Percentiles rank a stretch among this genome's conserved stretches.
phyloP scores from a whole-genome alignment of 2,888 invertebrate genomes.

The Latrodectus hesperus region DNA sequence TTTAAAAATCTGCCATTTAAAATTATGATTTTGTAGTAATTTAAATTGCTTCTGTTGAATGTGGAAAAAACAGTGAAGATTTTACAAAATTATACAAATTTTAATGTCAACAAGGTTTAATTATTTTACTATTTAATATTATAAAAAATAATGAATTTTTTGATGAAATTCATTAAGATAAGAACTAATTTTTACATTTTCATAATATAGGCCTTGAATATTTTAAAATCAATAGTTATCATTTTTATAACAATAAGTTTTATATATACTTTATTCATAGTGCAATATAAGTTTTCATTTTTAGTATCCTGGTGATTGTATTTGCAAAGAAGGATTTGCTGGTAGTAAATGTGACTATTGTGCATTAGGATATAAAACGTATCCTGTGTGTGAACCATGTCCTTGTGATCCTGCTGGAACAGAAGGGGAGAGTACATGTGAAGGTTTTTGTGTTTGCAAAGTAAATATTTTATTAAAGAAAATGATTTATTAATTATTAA shows the following conservation, averaged over 20 bases:
- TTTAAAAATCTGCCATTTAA: too few species aligned
- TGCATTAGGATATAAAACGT: constrained; percentile 84
- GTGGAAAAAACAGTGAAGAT: too few species aligned
- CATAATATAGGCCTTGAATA: too few species aligned
- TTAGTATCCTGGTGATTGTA: constrained; percentile 83
- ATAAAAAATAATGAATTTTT: background rate
- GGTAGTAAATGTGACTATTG: constrained; percentile 89
- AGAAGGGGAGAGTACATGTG: constrained; percentile 80
- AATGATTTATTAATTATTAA: too few species aligned
- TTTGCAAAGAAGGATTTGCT: constrained; percentile 86
- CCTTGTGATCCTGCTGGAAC: constrained; percentile 85
- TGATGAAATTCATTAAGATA: too few species aligned
- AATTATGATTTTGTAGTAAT: too few species aligned
- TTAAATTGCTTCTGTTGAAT: too few species aligned
- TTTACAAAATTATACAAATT: too few species aligned
- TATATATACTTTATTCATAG: too few species aligned
- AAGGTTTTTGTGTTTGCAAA: constrained; percentile 83
- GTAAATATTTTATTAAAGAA: constrained; percentile 70
- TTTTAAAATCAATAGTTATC: too few species aligned
- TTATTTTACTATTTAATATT: background rate
- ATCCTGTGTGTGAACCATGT: constrained; percentile 84
- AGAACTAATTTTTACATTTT: too few species aligned
- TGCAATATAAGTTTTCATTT: constrained; percentile 21
- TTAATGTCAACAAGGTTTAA: background rate
- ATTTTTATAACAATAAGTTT: too few species aligned